Evolutionary conservation across 2,888 invertebrate genomes (phyloP).

Genomic region (Drosophila infuscata): DNA sequence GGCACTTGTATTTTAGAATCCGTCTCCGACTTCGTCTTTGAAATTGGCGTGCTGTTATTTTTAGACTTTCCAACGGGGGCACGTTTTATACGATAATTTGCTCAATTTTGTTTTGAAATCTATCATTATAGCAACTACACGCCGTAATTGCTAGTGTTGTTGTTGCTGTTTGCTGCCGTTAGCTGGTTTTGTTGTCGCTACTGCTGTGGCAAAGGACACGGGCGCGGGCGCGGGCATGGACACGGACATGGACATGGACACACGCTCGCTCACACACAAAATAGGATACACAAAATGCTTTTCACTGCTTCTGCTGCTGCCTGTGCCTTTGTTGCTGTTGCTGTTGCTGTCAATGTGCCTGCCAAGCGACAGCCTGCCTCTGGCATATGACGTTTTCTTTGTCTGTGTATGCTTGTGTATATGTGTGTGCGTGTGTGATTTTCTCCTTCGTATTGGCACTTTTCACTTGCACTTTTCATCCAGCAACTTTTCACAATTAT

Average conservation of each 20-base stretch:
- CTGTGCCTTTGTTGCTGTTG: constrained; percentile 47
- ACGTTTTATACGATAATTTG: constrained; percentile 72
- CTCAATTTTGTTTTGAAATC: constrained; percentile 76
- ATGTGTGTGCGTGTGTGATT: constrained; percentile 43
- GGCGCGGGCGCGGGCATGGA: constrained; percentile 36
- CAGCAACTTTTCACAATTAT: constrained; percentile 11
- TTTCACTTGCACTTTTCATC: constrained; percentile 73
- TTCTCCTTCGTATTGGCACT: constrained; percentile 58
- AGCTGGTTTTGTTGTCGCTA: constrained; percentile 27
- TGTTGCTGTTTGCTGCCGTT: constrained; percentile 29
- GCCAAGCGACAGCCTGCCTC: constrained; percentile 69
- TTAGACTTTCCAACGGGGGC: constrained; percentile 63
- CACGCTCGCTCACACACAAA: constrained; percentile 67
- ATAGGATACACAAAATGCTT: constrained; percentile 79
- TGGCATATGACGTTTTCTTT: constrained; percentile 78
- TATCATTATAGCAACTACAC: constrained; percentile 73
- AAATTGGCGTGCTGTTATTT: constrained; percentile 49
- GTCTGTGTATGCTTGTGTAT: constrained; percentile 30
- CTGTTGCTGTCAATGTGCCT: constrained; percentile 59
- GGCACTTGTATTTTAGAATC: constrained; percentile 45
- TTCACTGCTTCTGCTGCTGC: constrained; percentile 45
- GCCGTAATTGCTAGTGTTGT: constrained; percentile 59
- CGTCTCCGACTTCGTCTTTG: constrained; percentile 19
- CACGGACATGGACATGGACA: constrained; percentile 48
- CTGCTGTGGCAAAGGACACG: constrained; percentile 35